Conservation (phyloP, 1,140 invertebrate species). For the Orussus abietinus region DNA sequence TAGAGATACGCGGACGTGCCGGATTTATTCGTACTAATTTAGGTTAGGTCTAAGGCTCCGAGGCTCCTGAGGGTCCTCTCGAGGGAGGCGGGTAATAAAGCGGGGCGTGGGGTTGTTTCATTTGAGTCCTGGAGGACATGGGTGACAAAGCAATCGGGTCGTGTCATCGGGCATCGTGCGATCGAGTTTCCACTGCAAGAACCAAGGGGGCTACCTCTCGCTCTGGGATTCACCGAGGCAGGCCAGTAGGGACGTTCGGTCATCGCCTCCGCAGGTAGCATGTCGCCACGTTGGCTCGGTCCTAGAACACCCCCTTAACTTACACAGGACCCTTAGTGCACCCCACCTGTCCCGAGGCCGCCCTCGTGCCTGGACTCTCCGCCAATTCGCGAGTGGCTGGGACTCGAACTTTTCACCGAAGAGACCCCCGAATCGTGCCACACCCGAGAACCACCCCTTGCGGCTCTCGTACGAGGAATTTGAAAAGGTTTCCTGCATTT, state of each 20-base stretch:
- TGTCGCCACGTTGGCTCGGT: constrained; percentile 32
- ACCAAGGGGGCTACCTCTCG: constrained; percentile 29
- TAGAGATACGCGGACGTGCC: no score
- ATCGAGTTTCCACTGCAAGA: not conserved
- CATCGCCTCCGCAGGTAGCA: constrained; percentile 26
- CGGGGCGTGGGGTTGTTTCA: constrained; percentile 5
- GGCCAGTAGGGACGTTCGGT: constrained; percentile 27
- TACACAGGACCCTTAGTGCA: no score
- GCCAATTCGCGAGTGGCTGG: no score
- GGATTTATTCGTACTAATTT: not conserved
- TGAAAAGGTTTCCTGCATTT: no score
- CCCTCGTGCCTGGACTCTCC: no score
- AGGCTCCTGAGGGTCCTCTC: not conserved
- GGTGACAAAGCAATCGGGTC: constrained; percentile 9
- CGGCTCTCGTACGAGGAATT: no score
- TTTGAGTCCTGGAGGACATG: not conserved
- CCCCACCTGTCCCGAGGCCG: no score
- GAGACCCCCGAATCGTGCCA: no score
- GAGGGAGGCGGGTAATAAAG: not conserved
- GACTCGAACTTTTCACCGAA: no score
- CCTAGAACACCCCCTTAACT: constrained; percentile 32
- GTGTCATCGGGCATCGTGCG: constrained; percentile 11
- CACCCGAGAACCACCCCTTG: no score
- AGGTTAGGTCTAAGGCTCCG: not conserved
- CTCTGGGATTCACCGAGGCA: constrained; percentile 18